Evolutionary conservation across 2,888 invertebrate species (phyloP).

Genomic region (Allolobophora icterica): DNA sequence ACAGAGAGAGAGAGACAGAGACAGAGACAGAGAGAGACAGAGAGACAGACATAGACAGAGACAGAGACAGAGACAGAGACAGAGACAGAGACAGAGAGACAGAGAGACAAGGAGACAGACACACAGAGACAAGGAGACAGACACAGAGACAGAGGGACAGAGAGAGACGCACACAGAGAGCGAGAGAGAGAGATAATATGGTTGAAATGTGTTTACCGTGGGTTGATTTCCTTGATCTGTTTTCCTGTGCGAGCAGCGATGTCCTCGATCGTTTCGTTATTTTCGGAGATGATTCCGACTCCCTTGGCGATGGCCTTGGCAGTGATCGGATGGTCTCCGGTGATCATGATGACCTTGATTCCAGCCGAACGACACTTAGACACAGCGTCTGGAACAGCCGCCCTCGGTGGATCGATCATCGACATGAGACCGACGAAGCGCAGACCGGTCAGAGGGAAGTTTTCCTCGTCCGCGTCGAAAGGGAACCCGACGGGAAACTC

Average conservation of each 20-base stretch:
- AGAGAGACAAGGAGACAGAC: no score
- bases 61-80: no score
- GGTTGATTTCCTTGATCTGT: constrained; percentile 64
- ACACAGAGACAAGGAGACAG: neutral
- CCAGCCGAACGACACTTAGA: constrained; percentile 96
- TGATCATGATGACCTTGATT: constrained; percentile 77
- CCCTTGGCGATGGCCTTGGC: constrained; percentile 70
- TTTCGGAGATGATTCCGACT: constrained; percentile 70
- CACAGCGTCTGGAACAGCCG: constrained; percentile 97
- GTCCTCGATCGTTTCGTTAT: constrained; percentile 72
- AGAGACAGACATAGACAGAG: no score
- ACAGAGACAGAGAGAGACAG: no score
- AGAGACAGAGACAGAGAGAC: no score
- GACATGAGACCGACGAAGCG: constrained; percentile 96
- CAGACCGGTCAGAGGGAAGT: constrained; percentile 81
- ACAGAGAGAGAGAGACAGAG: no score
- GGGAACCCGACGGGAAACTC: constrained; percentile 91
- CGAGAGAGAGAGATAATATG: neutral
- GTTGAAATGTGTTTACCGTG: constrained; percentile 45
- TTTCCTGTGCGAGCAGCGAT: constrained; percentile 76
- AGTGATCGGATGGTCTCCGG: constrained; percentile 70
- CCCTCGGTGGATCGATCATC: constrained; percentile 97
- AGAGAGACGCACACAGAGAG: neutral
- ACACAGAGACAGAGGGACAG: neutral
- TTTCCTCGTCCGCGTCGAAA: constrained; percentile 77